A percentile compares a stretch with the other conserved stretches of the same genome.
Conservation (phyloP, 1,140 invertebrate genomes). For the Scaptomyza hsui region DNA sequence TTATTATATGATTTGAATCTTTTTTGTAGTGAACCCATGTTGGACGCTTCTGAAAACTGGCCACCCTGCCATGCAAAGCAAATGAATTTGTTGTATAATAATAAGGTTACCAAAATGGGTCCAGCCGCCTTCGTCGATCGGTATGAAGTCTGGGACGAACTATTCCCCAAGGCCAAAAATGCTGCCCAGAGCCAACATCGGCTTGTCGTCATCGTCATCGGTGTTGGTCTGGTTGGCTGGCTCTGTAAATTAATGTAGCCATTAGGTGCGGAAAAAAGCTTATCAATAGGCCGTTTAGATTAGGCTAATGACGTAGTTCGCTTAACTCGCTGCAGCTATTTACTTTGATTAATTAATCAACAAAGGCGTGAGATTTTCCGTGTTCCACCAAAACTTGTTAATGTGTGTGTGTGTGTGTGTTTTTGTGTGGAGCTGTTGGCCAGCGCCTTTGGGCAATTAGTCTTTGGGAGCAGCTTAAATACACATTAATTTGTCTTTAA, state of each 20-base stretch:
- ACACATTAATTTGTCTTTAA: conserved; percentile 81
- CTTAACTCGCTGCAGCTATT: conserved; percentile 54
- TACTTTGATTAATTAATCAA: conserved; percentile 81
- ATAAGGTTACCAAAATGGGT: conserved; percentile 30
- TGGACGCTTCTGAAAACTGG: conserved; percentile 21
- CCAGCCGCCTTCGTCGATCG: conserved; percentile 38
- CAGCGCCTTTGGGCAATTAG: conserved; percentile 67
- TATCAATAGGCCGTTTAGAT: conserved; percentile 82
- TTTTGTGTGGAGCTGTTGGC: conserved; percentile 19
- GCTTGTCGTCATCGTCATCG: conserved; percentile 77
- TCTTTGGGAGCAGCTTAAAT: conserved; percentile 73
- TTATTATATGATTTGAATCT: background rate
- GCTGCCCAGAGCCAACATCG: conserved; percentile 19
- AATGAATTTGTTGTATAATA: conserved; percentile 54
- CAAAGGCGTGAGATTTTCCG: conserved; percentile 74
- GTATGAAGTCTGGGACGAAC: conserved; percentile 66
- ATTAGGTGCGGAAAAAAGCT: conserved; percentile 78
- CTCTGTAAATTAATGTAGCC: conserved; percentile 69
- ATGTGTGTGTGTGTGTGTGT: conserved; percentile 17
- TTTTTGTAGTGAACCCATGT: conserved; percentile 25
- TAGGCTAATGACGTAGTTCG: conserved; percentile 62
- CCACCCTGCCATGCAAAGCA: conserved; percentile 36
- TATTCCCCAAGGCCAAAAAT: conserved; percentile 60
- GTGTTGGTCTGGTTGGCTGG: conserved; percentile 83
- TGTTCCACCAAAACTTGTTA: background rate